These are phyloP conservation scores for Pteropus alecto DNA, from an alignment of 2,113 vertebrate genomes.

Conservation along the genomic window DNA sequence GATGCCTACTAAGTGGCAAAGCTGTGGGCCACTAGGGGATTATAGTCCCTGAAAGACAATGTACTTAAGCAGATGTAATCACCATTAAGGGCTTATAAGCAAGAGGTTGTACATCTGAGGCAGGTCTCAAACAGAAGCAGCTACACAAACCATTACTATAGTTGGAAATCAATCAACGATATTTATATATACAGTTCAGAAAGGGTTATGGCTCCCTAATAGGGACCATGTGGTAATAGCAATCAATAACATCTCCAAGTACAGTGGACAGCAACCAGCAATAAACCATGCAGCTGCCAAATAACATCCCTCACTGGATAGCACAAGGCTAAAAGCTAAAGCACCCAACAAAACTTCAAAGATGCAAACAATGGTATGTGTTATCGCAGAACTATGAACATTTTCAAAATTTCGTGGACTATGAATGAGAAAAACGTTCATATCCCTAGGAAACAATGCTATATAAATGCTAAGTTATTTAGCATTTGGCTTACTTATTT, in stretches of 20 bases:
- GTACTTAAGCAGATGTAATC: neutral
- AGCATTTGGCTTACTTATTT: neutral
- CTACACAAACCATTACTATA: neutral
- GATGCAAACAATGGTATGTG: neutral
- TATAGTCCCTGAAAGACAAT: neutral
- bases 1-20: neutral
- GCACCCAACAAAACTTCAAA: neutral
- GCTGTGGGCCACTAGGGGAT: neutral
- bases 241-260: conserved; percentile 11
- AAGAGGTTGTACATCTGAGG: neutral
- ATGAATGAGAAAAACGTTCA: neutral
- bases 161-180: conserved; percentile 14
- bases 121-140: neutral
- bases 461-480: neutral
- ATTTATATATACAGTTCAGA: conserved; percentile 1
- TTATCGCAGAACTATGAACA: neutral
- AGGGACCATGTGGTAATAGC: neutral
- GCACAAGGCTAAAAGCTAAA: neutral
- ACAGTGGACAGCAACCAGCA: neutral
- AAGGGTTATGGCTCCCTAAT: neutral
- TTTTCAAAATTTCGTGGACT: neutral
- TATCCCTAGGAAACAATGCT: neutral
- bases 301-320: neutral
- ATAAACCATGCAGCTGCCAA: neutral
- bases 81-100: neutral